Evolutionary conservation across 1,140 invertebrate species (phyloP).

Genomic region (Drosophila littoralis): DNA sequence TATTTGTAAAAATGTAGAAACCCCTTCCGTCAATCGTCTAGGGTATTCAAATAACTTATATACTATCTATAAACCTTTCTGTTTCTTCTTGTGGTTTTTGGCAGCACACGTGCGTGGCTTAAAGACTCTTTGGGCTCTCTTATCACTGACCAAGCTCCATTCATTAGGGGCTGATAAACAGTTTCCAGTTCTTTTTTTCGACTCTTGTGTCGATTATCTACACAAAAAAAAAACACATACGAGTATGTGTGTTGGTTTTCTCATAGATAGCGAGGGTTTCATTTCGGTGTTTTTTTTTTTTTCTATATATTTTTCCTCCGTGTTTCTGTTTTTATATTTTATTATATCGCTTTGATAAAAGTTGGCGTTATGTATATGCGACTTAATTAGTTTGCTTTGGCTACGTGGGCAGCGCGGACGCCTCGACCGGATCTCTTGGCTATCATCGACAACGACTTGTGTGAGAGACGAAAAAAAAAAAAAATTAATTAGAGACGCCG

Average conservation of each 20-base stretch:
- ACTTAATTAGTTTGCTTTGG: conserved; percentile 75
- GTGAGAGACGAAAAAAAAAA: conserved; percentile 44
- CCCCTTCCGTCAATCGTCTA: not conserved
- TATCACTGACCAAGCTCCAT: conserved; percentile 55
- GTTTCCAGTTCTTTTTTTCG: conserved; percentile 44
- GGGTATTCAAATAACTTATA: conserved; percentile 19
- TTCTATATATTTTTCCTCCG: conserved; percentile 21
- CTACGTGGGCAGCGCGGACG: conserved; percentile 52
- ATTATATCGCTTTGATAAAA: conserved; percentile 67
- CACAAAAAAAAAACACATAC: conserved; percentile 15
- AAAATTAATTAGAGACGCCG: conserved; percentile 77
- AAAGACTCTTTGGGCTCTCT: conserved; percentile 30
- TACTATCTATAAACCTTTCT: conserved; percentile 7
- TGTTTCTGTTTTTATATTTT: conserved; percentile 43
- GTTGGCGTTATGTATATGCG: conserved; percentile 75
- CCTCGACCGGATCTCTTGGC: conserved; percentile 61
- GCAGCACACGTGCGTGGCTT: conserved; percentile 54
- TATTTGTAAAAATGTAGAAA: not conserved
- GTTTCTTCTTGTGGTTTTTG: conserved; percentile 15
- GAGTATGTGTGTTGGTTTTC: conserved; percentile 23
- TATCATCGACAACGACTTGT: conserved; percentile 25
- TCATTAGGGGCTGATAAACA: conserved; percentile 73
- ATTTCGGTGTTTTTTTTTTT: conserved; percentile 34
- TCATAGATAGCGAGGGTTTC: conserved; percentile 53
- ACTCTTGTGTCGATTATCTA: conserved; percentile 58